Conservation (phyloP, 2,113 vertebrate genomes). For the Heterochromis multidens region DNA sequence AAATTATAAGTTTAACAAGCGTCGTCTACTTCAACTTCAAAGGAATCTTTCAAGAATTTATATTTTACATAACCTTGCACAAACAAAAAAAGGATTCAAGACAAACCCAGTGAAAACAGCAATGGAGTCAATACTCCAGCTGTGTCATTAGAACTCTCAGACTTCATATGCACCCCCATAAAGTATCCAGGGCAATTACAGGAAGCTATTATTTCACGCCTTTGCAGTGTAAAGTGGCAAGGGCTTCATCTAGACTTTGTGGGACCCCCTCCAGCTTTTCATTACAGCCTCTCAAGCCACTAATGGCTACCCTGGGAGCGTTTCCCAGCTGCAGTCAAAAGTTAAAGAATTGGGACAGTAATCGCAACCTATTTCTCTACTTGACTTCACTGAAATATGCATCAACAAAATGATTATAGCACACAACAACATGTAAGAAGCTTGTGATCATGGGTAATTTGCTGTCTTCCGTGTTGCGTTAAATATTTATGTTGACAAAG, state of each 20-base stretch:
- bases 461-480: neutral
- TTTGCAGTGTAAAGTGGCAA: conserved; percentile 50
- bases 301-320: conserved; percentile 50
- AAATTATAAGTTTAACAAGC: conserved; percentile 3
- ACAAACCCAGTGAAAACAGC: conserved; percentile 6
- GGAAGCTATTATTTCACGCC: conserved; percentile 56
- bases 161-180: conserved; percentile 19
- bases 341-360: conserved; percentile 36
- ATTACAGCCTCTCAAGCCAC: conserved; percentile 49
- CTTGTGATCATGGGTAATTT: neutral
- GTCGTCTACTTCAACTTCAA: neutral
- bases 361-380: conserved; percentile 18
- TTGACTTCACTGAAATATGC: neutral
- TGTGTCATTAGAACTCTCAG: conserved; percentile 46
- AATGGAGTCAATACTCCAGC: conserved; percentile 19
- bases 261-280: conserved; percentile 57
- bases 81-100: conserved; percentile 13
- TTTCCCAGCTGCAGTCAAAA: conserved; percentile 51
- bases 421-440: neutral
- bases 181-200: conserved; percentile 53
- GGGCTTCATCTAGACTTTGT: conserved; percentile 55
- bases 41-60: neutral
- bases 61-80: neutral
- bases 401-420: neutral
- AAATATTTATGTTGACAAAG: neutral